Conservation (phyloP, 2,888 invertebrate species). For the Drosophila cyrtoloma region DNA sequence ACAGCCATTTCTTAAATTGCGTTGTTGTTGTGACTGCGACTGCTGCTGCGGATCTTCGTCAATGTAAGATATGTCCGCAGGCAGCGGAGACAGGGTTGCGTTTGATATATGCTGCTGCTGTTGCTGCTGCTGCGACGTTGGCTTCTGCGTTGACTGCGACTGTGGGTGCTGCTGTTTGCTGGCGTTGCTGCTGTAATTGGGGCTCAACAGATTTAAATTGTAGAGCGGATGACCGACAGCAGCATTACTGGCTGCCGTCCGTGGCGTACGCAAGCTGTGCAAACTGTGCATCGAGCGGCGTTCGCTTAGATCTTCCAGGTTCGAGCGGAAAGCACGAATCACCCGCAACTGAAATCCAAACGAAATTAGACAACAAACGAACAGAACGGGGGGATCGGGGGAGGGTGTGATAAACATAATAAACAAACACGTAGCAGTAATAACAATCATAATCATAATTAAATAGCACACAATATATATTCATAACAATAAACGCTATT, state of each 20-base stretch:
- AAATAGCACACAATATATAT: constrained; percentile 3
- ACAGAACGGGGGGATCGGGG: constrained; percentile 60
- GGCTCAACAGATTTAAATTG: constrained; percentile 81
- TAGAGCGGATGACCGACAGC: constrained; percentile 73
- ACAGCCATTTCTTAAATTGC: constrained; percentile 57
- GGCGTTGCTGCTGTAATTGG: constrained; percentile 64
- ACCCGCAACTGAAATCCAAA: constrained; percentile 97
- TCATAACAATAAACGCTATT: constrained; percentile 30
- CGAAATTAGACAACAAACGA: constrained; percentile 84
- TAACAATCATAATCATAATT: constrained; percentile 33
- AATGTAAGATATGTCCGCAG: constrained; percentile 90
- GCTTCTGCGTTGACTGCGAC: constrained; percentile 9
- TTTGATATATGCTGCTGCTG: constrained; percentile 60
- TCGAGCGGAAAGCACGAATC: constrained; percentile 99
- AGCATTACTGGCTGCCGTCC: constrained; percentile 85
- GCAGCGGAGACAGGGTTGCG: constrained; percentile 84
- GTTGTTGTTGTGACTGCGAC: constrained; percentile 67
- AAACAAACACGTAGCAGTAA: constrained; percentile 59
- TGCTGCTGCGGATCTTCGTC: constrained; percentile 87
- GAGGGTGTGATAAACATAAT: constrained; percentile 48
- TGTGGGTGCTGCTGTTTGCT: constrained; percentile 58
- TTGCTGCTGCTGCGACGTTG: constrained; percentile 50
- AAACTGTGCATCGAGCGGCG: constrained; percentile 99
- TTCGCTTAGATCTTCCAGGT: constrained; percentile 99
- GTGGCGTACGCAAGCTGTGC: constrained; percentile 95